Evolutionary conservation across 2,888 invertebrate species (phyloP).

Genomic region (Plagodis pulveraria): DNA sequence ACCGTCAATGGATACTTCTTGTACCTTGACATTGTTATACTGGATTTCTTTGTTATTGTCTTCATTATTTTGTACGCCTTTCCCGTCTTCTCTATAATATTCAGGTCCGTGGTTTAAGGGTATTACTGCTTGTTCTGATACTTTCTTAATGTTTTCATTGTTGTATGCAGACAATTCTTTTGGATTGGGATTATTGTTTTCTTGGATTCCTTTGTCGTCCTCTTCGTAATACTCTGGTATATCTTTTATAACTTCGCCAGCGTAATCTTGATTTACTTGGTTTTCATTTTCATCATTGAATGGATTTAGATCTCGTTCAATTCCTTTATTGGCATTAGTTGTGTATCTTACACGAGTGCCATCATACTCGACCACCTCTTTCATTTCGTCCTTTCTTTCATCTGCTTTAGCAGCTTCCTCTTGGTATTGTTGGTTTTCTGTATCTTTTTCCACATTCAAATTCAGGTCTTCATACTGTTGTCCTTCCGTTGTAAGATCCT

Average conservation of each 20-base stretch:
- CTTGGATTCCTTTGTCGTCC: not conserved
- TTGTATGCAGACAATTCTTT: not conserved
- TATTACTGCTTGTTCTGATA: not conserved
- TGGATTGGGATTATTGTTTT: not conserved
- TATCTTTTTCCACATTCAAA: not conserved
- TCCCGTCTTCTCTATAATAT: too few relatives aligned
- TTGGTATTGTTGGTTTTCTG: not conserved
- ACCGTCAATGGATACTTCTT: not conserved
- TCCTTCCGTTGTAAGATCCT: not conserved
- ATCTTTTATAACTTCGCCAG: slow-evolving; percentile 5
- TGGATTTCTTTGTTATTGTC: not conserved
- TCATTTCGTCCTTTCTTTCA: not conserved
- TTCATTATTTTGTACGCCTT: not conserved
- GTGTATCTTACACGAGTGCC: not conserved
- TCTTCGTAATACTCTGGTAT: slow-evolving; percentile 9
- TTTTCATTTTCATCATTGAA: not conserved
- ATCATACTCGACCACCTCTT: not conserved
- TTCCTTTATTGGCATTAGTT: not conserved
- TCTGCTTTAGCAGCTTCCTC: not conserved
- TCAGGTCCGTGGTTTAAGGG: too few relatives aligned
- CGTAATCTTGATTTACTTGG: slow-evolving; percentile 1
- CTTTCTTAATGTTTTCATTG: not conserved
- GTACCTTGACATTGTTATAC: not conserved
- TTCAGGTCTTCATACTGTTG: not conserved
- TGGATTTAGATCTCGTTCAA: not conserved